Percentiles rank a stretch among this genome's conserved stretches.
Conservation (phyloP, 2,888 invertebrate genomes). For the Drosophila heteroneura region DNA sequence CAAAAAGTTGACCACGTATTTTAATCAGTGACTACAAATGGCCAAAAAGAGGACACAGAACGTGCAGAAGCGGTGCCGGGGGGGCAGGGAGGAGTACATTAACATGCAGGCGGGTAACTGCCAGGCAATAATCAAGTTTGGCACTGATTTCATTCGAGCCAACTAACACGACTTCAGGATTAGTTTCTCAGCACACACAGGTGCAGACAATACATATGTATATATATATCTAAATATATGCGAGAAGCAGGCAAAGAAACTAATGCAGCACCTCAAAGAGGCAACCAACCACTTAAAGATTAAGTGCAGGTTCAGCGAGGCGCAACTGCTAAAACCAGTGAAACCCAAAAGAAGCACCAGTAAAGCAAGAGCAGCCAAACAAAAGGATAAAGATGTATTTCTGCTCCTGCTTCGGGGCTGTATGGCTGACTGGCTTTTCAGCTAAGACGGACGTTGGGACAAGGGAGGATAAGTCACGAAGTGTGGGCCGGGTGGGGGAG, state of each 20-base stretch:
- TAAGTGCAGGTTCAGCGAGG: conserved; percentile 77
- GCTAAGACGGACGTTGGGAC: background rate
- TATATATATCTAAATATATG: background rate
- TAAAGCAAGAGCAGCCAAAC: conserved; percentile 13
- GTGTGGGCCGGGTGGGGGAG: background rate
- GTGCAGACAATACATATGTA: conserved; percentile 26
- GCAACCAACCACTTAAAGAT: conserved; percentile 79
- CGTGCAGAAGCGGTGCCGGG: background rate
- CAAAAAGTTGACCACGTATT: conserved; percentile 81
- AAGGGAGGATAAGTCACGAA: background rate
- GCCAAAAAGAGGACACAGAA: conserved; percentile 14
- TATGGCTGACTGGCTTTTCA: conserved; percentile 27
- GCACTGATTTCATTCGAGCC: conserved; percentile 69
- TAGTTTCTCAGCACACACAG: conserved; percentile 59
- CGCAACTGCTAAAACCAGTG: conserved; percentile 51
- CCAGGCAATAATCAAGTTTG: conserved; percentile 74
- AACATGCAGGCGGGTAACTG: conserved; percentile 63
- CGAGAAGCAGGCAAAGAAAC: conserved; percentile 20
- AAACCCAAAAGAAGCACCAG: conserved; percentile 8
- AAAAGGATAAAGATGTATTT: conserved; percentile 39
- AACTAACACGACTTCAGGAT: conserved; percentile 73
- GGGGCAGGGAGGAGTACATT: conserved; percentile 38
- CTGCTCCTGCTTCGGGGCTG: conserved; percentile 9
- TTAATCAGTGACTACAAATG: conserved; percentile 76
- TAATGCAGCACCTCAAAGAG: conserved; percentile 68